These are phyloP conservation scores for Sarcophaga rosellei DNA, from an alignment of 2,888 invertebrate species.

Conservation along the genomic window DNA sequence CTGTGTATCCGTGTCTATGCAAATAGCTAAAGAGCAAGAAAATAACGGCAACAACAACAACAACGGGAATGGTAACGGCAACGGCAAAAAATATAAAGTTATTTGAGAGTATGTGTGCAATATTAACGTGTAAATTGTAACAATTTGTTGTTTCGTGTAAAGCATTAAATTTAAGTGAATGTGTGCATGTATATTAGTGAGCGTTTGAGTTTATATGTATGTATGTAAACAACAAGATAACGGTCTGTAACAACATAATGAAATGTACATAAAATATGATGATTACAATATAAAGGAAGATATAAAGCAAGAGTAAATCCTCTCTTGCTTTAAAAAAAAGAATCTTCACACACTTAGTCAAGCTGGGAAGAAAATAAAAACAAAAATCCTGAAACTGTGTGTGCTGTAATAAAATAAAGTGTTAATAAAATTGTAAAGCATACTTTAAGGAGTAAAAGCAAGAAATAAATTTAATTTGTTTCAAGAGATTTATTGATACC, in stretches of 20 bases:
- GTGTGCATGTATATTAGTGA: not conserved
- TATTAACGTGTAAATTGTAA: conserved; percentile 49
- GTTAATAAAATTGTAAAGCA: conserved; percentile 27
- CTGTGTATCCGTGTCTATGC: not conserved
- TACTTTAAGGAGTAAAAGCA: conserved; percentile 35
- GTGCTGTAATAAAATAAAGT: conserved; percentile 37
- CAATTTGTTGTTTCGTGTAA: conserved; percentile 36
- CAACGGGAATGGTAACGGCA: too few relatives aligned
- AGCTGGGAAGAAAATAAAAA: not conserved
- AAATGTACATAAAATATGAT: conserved; percentile 59
- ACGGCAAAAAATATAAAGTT: not conserved
- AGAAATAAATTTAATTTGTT: conserved; percentile 10
- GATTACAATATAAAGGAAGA: conserved; percentile 30
- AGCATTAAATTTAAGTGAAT: not conserved
- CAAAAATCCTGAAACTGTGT: not conserved
- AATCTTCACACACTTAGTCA: not conserved
- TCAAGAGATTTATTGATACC: not conserved
- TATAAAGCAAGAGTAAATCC: not conserved
- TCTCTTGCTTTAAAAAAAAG: not conserved
- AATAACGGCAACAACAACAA: not conserved
- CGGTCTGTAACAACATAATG: conserved; percentile 52
- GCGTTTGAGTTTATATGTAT: not conserved
- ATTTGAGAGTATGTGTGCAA: not conserved
- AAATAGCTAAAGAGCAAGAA: conserved; percentile 26
- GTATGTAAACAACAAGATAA: conserved; percentile 31